Evolutionary conservation across 2,113 vertebrate species (phyloP).

Genomic region (Hypocryptadius cinnamomeus): DNA sequence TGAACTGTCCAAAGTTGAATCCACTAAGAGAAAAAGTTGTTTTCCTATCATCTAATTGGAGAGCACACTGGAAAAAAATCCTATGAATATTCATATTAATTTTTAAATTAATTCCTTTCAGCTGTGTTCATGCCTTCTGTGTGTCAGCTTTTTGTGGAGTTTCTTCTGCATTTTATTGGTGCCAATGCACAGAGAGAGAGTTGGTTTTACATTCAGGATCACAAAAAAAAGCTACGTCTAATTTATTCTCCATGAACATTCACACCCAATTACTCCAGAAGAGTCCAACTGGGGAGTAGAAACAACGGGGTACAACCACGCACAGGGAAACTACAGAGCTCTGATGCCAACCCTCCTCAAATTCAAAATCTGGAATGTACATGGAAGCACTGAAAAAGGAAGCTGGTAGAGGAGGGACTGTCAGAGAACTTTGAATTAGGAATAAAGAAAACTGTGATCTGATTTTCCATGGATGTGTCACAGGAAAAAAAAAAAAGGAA

Average conservation of each 20-base stretch:
- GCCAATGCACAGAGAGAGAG: conserved; percentile 7
- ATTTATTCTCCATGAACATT: conserved; percentile 33
- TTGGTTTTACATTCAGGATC: conserved; percentile 14
- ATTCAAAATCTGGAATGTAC: not conserved
- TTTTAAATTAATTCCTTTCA: conserved; percentile 30
- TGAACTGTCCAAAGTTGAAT: not conserved
- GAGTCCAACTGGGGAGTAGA: conserved; percentile 2
- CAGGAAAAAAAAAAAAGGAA: not conserved
- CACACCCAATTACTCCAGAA: conserved; percentile 41
- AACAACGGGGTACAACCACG: not conserved
- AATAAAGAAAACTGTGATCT: conserved; percentile 6
- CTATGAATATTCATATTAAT: conserved; percentile 43
- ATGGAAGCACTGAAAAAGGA: not conserved
- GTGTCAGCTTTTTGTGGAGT: conserved; percentile 18
- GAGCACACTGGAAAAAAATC: not conserved
- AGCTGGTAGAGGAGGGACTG: not conserved
- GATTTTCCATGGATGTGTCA: conserved; percentile 28
- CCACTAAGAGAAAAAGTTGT: not conserved
- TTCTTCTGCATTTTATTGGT: not conserved
- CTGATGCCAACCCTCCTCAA: not conserved
- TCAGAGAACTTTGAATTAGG: conserved; percentile 15
- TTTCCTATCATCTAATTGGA: not conserved
- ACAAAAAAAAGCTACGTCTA: conserved; percentile 29
- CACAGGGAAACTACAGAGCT: not conserved
- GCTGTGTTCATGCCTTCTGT: conserved; percentile 32